A percentile compares a stretch with the other conserved stretches of the same genome.
phyloP scores from a whole-genome alignment of 1,140 invertebrate genomes.

The Nasonia giraulti region DNA sequence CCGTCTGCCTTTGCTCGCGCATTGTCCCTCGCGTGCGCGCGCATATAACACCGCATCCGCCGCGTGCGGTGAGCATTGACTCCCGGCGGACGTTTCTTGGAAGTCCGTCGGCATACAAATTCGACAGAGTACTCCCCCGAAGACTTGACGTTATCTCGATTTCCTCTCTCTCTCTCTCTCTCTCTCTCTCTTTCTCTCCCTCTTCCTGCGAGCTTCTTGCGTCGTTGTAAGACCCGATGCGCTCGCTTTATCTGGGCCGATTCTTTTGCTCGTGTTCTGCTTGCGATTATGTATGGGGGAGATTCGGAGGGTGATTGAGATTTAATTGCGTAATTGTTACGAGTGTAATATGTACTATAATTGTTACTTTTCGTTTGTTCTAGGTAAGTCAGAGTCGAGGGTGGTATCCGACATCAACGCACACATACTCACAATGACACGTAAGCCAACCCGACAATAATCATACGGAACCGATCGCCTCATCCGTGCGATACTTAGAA shows the following conservation, averaged over 20 bases:
- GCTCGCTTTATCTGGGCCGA: no score
- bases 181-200: neutral
- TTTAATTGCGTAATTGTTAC: neutral
- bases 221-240: neutral
- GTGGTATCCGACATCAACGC: neutral
- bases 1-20: neutral
- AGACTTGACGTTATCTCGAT: slow-evolving; percentile 41
- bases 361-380: neutral
- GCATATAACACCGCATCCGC: neutral
- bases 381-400: slow-evolving; percentile 26
- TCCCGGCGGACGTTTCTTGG: slow-evolving; percentile 15
- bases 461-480: neutral
- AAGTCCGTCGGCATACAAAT: slow-evolving; percentile 48
- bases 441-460: neutral
- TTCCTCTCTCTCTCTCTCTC: neutral
- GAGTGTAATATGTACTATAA: neutral
- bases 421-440: neutral
- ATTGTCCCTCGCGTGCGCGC: neutral
- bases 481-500: neutral
- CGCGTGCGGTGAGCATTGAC: slow-evolving; percentile 2
- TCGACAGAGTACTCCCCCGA: slow-evolving; percentile 35
- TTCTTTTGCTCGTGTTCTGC: no score
- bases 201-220: neutral
- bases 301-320: neutral
- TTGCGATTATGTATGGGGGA: no score